Evolutionary conservation across 92 coral and sea anemone genomes (phyloP).

Genomic region (Parazoanthus darwini): DNA sequence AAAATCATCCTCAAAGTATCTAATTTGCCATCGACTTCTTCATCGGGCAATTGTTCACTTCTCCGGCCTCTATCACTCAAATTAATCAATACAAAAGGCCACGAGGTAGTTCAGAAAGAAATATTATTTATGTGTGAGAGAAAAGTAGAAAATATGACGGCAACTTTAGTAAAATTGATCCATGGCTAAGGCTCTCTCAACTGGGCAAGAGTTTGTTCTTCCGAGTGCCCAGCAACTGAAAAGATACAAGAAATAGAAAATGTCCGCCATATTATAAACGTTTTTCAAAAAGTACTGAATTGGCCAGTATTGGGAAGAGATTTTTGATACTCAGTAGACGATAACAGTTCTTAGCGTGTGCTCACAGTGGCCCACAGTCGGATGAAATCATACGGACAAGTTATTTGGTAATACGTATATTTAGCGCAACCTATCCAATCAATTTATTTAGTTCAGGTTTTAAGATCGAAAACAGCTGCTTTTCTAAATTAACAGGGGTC

Average conservation of each 20-base stretch:
- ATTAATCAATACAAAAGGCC: too few species aligned
- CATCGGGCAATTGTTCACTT: too few species aligned
- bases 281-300: too few species aligned
- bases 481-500: not conserved
- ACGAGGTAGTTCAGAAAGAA: too few species aligned
- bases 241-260: too few species aligned
- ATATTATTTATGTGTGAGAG: too few species aligned
- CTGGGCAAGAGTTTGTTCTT: not conserved
- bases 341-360: not conserved
- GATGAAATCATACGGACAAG: not conserved
- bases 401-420: too few species aligned
- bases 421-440: not conserved
- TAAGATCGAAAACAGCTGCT: not conserved
- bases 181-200: not conserved
- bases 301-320: too few species aligned
- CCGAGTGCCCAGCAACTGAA: not conserved
- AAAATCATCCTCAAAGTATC: too few species aligned
- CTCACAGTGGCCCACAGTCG: not conserved
- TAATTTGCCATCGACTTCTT: too few species aligned
- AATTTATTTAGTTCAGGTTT: not conserved
- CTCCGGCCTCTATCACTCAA: too few species aligned
- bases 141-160: not conserved
- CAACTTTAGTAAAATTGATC: too few species aligned
- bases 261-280: not conserved
- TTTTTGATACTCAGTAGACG: not conserved